These are phyloP conservation scores for Myotis planiceps DNA, from an alignment of 2,797 vertebrate species.

Conservation along the genomic window DNA sequence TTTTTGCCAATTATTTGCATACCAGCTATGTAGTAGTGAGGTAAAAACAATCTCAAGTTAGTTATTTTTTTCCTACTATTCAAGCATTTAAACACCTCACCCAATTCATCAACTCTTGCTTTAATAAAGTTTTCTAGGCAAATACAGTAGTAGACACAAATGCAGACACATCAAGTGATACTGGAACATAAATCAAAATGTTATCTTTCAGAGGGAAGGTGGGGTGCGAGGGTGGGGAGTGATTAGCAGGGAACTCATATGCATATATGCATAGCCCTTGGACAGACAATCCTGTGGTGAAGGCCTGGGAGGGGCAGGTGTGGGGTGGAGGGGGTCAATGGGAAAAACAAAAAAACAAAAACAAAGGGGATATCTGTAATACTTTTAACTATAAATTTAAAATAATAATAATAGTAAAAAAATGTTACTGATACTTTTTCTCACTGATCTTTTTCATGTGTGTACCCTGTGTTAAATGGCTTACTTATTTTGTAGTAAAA, in stretches of 20 bases:
- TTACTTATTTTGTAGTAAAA: constrained; percentile 12
- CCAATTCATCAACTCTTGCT: background rate
- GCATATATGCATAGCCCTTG: too few species aligned
- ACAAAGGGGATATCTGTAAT: too few species aligned
- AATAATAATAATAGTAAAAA: background rate
- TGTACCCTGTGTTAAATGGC: background rate
- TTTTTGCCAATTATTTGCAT: background rate
- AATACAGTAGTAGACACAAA: background rate
- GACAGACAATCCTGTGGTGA: too few species aligned
- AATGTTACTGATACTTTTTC: background rate
- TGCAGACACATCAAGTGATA: background rate
- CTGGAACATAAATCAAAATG: background rate
- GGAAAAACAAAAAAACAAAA: too few species aligned
- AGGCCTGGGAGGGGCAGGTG: too few species aligned
- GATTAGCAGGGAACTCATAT: too few species aligned
- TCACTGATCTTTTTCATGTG: background rate
- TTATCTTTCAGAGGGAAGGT: background rate
- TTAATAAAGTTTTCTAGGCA: background rate
- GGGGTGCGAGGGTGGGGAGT: too few species aligned
- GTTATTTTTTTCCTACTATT: background rate
- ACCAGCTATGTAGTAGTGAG: background rate
- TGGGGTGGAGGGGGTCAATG: too few species aligned
- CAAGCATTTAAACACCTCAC: background rate
- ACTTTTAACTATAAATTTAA: too few species aligned
- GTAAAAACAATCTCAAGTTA: background rate